Evolutionary conservation across 2,888 invertebrate genomes (phyloP), one percentile per base, ranked within the genome.

Genomic region (Operophtera brumata): DNA sequence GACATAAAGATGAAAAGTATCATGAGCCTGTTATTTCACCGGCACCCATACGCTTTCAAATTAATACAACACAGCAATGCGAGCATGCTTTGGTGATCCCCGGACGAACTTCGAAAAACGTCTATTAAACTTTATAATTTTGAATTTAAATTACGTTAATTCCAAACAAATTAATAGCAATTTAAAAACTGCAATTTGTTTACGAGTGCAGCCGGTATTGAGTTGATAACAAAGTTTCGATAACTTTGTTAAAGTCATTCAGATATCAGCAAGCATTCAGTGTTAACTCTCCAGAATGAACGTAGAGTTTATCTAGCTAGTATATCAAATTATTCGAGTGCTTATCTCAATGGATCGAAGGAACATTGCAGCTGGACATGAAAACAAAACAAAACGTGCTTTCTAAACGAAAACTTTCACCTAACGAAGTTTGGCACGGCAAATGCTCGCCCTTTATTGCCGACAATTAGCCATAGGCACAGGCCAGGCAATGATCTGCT

Each of bases 331-430:
- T 61, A 62, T 65, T 61, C 53, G 57, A 65, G 58, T 62, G 59
- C 64, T 71, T 74, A 78, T 75, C 73, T 71, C 53, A 56, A 47
- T 45, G 42, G 37, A 50, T 61, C 69, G 61, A 75, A 82, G 75
- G 78, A 74, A 73, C 67, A 71, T 63, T 71, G 69, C 63, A 74
- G 67, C 68, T 69, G 68, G 69, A 74, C 79, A 75, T 62, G 75
- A 80, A 79, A 82, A 81, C 79, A 75, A 82, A 81, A 82, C 82
- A 82, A 81, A 77, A 77, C 70, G 65, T 65, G 78, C 86, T 86
- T 85, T 85, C 85, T 82, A 85, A 80, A 72, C 74, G 69, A 78
- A 79, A 67, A 80, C 83, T 84, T 85, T 85, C 84, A 78, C 84
- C 62, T 66, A 74, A 77, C 74, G 69, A 79, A 82, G 77, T 80